Evolutionary conservation across 2,113 vertebrate genomes (phyloP), one percentile per base, ranked within the genome.

Genomic region (Marcusenius ussheri): DNA sequence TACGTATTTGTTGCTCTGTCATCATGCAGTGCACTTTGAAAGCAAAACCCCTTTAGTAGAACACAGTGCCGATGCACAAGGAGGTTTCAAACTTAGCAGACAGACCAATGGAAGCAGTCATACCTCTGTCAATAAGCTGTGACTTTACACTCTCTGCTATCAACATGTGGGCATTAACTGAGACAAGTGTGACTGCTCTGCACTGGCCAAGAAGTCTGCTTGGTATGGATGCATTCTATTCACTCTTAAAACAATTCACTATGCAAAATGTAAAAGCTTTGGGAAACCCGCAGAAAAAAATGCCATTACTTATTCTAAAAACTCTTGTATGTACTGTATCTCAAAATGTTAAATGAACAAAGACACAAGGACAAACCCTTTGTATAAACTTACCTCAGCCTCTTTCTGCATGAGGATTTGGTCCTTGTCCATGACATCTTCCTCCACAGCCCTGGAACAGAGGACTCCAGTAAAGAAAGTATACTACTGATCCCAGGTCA

Each of bases 391-490:
- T 92, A 98, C 97, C 97, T 98, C 97, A 9, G 97, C 97, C 92
- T 98, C 98, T 46, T 98, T 98, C 95, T 98, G 97, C 92, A 98
- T 93, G 85, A 98, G 96, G 91, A 98, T 98, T 96, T 97, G 96
- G 90, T 98, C 98, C 91, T 98, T 98, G 93, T 98, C 97, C 91
- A 97, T 53, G 85, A 96, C 97, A 42, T 98, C 97, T 90, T 98
- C 97, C 90, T 98, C 97, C 89, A 95, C 97, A 80, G 95, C 96
- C 90, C 97, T 98, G 89, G 49, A 88, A 84, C 91, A 2, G 93
- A 31, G 8, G 45, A 45, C 31, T 17, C 6, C 83, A 90, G 80
- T 87, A 70, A 90, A 27, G 24, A n/a, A 49, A 2, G 45, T 46
- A 11, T 50, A 86, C 42, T 27, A 7, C 21, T 85, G 83, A 85